A percentile compares a stretch with the other conserved stretches of the same genome.
phyloP scores from a whole-genome alignment of 2,113 vertebrate genomes.

The Elgaria multicarinata region DNA sequence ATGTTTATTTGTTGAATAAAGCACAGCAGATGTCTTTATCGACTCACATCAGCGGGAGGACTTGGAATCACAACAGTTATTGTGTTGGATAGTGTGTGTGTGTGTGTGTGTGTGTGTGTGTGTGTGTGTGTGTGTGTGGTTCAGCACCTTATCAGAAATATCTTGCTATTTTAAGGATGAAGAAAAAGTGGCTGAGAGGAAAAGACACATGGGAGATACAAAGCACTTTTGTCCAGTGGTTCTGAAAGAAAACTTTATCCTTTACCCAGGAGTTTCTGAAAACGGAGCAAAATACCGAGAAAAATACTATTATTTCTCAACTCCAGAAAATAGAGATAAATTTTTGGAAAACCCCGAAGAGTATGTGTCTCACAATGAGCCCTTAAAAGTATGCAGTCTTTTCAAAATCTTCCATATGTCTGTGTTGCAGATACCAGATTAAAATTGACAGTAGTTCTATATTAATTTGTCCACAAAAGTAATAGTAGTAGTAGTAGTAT shows the following conservation, averaged over 20 bases:
- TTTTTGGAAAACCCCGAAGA: slow-evolving; percentile 86
- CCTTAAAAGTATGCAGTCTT: slow-evolving; percentile 82
- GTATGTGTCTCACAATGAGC: slow-evolving; percentile 81
- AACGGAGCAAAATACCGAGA: slow-evolving; percentile 88
- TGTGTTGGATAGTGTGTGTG: no score
- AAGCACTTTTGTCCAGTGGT: slow-evolving; percentile 91
- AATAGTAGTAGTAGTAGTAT: background rate
- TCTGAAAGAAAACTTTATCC: slow-evolving; percentile 84
- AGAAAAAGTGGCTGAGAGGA: slow-evolving; percentile 70
- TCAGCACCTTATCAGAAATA: slow-evolving; percentile 25
- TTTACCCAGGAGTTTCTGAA: slow-evolving; percentile 81
- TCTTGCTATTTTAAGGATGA: slow-evolving; percentile 76
- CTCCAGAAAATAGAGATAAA: slow-evolving; percentile 77
- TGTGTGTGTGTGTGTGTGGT: no score
- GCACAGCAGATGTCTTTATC: no score
- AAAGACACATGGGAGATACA: slow-evolving; percentile 87
- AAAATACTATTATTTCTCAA: slow-evolving; percentile 89
- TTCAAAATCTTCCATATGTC: slow-evolving; percentile 20
- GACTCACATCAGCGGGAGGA: no score
- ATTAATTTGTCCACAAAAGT: background rate
- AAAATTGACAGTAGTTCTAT: slow-evolving; percentile 20
- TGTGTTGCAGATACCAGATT: slow-evolving; percentile 4
- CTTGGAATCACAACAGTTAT: no score
- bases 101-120: no score
- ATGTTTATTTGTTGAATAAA: no score